Conservation (phyloP, 1,140 invertebrate species). For the Drosophila pallidifrons region DNA sequence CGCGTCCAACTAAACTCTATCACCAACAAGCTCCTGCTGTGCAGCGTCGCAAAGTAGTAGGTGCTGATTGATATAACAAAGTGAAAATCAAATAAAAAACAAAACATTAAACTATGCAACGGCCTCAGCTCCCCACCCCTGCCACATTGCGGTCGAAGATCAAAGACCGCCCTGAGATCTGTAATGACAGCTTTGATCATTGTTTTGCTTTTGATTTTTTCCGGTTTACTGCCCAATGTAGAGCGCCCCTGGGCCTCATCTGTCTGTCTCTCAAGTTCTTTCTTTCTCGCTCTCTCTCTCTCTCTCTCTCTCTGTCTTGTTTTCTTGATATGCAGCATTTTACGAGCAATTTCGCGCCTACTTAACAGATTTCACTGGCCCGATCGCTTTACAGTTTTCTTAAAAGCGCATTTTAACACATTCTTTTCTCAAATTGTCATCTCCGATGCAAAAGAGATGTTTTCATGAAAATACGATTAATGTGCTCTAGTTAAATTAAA, state of each 20-base stretch:
- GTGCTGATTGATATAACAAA: conserved; percentile 83
- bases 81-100: conserved; percentile 84
- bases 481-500: too few species aligned
- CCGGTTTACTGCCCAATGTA: conserved; percentile 63
- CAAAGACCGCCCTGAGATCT: conserved; percentile 81
- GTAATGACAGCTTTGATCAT: conserved; percentile 84
- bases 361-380: conserved; percentile 59
- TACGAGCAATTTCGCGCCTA: conserved; percentile 72
- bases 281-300: conserved; percentile 7
- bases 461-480: too few species aligned
- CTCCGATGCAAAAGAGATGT: neutral
- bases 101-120: conserved; percentile 74
- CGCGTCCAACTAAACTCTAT: conserved; percentile 32
- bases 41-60: conserved; percentile 73
- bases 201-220: conserved; percentile 83
- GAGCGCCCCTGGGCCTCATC: conserved; percentile 24
- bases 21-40: conserved; percentile 46
- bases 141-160: conserved; percentile 76
- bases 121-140: conserved; percentile 22
- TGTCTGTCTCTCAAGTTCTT: too few species aligned
- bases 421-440: conserved; percentile 23
- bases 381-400: conserved; percentile 39
- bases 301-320: neutral
- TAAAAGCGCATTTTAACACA: conserved; percentile 19
- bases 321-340: conserved; percentile 42